Conservation (phyloP, 2,113 vertebrate species). For the Columba janthina region DNA sequence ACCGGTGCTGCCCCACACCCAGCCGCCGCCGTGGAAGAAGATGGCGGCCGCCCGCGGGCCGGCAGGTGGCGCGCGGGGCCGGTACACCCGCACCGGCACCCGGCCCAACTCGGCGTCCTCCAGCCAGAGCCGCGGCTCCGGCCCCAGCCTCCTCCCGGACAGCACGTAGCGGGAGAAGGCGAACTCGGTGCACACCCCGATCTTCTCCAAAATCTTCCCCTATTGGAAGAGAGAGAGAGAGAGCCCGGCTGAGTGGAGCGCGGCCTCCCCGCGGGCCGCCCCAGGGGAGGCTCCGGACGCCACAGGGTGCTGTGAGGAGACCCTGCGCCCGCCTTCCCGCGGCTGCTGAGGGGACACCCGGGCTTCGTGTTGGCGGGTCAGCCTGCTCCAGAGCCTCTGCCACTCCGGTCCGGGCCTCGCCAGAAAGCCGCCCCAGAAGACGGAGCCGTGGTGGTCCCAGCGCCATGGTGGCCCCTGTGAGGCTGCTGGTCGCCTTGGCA, state of each 20-base stretch:
- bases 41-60: not conserved
- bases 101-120: not conserved
- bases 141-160: not conserved
- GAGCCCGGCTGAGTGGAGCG: not conserved
- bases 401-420: not conserved
- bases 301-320: not conserved
- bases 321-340: not conserved
- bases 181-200: not conserved
- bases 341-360: not conserved
- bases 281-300: not conserved
- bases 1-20: not conserved
- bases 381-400: not conserved
- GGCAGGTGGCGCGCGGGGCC: not conserved
- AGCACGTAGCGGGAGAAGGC: not conserved
- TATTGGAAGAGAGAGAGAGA: not conserved
- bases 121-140: not conserved
- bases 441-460: not conserved
- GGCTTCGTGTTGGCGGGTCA: not conserved
- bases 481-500: not conserved
- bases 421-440: not conserved
- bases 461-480: too few species aligned
- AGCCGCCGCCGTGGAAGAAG: constrained; percentile 10
- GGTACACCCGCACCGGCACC: not conserved
- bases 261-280: not conserved
- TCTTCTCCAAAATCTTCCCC: not conserved